Evolutionary conservation across 2,888 invertebrate species (phyloP).

Genomic region (Miltochrista miniata): DNA sequence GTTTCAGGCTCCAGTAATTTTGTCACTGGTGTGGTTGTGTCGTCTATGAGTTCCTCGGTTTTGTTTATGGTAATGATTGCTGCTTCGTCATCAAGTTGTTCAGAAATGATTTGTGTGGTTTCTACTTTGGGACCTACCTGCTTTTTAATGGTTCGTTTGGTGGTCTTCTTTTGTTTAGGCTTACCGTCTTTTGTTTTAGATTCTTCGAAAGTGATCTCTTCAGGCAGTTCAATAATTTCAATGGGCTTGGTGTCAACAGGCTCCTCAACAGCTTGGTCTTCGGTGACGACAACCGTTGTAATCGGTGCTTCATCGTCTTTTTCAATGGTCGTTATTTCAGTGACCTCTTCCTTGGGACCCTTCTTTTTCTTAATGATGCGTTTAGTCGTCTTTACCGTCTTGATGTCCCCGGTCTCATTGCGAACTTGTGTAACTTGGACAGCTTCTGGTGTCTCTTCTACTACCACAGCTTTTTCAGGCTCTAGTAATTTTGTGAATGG

Average conservation of each 20-base stretch:
- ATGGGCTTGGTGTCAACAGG: neutral
- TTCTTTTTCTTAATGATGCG: neutral
- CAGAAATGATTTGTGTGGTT: constrained; percentile 36
- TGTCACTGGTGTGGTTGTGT: neutral
- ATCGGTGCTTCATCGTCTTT: neutral
- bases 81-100: neutral
- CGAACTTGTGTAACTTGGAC: neutral
- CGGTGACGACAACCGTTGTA: neutral
- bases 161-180: constrained; percentile 45
- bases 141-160: constrained; percentile 37
- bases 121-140: constrained; percentile 35
- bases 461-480: constrained; percentile 35
- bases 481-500: neutral
- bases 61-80: neutral
- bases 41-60: constrained; percentile 1
- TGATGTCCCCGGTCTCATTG: neutral
- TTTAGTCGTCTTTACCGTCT: neutral
- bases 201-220: constrained; percentile 38
- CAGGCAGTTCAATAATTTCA: neutral
- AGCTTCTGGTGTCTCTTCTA: constrained; percentile 52
- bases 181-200: constrained; percentile 45
- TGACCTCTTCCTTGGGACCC: neutral
- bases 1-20: neutral
- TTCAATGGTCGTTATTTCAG: neutral
- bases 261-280: neutral